Base-by-base conservation (phyloP, 2,797 vertebrate genomes). In the Merluccius polli region DNA sequence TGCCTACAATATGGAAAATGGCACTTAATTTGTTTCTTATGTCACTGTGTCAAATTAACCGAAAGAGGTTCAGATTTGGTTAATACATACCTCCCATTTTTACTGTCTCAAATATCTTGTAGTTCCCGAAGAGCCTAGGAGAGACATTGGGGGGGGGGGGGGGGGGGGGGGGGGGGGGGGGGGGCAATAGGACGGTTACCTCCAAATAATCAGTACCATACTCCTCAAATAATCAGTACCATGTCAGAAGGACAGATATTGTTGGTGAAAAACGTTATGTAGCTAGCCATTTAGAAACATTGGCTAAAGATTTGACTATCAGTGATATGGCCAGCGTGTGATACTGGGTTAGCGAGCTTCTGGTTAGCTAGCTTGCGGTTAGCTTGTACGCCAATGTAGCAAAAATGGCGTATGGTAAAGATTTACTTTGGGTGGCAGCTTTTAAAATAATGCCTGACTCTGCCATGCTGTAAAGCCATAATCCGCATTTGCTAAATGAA, bases 51-150 rank as follows among this genome's bases (percentile, higher is more conserved):
- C n/a, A 7, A 24, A n/a, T 59, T 1, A 8, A n/a, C 15, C n/a
- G 21, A 59, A 13, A 0, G 27, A 59, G 24, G n/a, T 21, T n/a
- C 4, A 0, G 21, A 36, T 41, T 44, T 7, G 1, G 13, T 41
- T 69, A 1, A 30, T 30, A 69, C 71, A 44, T 72, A 72, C 71
- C 71, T 72, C 71, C 71, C 71, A 72, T 72, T 41, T 44, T 38
- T 35, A 71, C 32, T 71, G 27, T 4, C 4, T 8, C 36, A 41
- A 38, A 10, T 15, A 72, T 5, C 12, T 44, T 27, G 33, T 27
- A 41, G 35, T 72, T 27, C 12, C 9, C 7, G 11, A 72, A 13
- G 35, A 30, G 29, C 67, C 12, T 18, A 32, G 11, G 59, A 65
- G 59, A 27, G 59, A 65, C 2, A 13, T 38, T 7, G 36, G 10